Evolutionary conservation across 2,113 vertebrate genomes (phyloP).

Genomic region (Rynchops niger): DNA sequence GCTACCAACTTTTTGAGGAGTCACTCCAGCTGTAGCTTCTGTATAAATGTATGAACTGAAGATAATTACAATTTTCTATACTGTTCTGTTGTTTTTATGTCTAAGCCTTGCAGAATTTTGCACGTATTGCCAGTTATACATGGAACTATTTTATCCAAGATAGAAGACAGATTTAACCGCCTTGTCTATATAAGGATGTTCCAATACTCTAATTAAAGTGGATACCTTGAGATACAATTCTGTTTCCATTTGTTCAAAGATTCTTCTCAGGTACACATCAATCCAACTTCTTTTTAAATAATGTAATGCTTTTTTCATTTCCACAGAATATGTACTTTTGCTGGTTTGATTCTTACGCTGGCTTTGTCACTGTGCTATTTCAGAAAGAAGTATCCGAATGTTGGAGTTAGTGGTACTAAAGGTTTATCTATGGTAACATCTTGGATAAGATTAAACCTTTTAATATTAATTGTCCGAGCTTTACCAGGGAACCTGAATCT

Average conservation of each 20-base stretch:
- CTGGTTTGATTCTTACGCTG: background rate
- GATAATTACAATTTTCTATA: background rate
- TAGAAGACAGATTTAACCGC: background rate
- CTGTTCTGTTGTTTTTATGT: background rate
- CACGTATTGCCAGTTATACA: background rate
- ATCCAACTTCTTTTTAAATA: background rate
- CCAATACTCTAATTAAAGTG: background rate
- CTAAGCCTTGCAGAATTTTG: background rate
- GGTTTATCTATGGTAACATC: background rate
- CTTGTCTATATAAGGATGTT: background rate
- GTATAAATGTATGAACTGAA: background rate
- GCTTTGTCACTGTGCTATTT: background rate
- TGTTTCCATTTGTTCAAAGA: background rate
- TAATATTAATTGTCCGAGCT: background rate
- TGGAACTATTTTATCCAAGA: background rate
- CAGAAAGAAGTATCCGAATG: background rate
- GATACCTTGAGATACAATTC: background rate
- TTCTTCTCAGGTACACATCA: background rate
- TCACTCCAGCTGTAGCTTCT: background rate
- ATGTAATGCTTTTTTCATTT: accelerated
- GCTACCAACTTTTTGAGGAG: background rate
- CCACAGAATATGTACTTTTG: background rate
- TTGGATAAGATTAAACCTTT: background rate
- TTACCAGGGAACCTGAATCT: background rate
- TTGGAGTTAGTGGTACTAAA: background rate